These are phyloP conservation scores for Cephus spinipes DNA, from an alignment of 2,888 invertebrate species.

Conservation along the genomic window DNA sequence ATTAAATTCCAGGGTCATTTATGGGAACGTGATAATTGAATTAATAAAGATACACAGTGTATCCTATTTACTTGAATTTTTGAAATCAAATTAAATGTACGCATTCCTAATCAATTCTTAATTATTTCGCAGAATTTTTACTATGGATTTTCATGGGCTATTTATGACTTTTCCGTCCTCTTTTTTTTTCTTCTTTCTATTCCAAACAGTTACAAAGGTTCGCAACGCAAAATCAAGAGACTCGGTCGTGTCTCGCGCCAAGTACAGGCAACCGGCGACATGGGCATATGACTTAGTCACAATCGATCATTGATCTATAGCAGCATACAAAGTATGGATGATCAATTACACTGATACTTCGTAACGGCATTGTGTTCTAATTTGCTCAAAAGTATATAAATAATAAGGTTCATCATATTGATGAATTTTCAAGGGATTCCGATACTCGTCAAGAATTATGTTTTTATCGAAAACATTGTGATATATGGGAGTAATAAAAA, in stretches of 20 bases:
- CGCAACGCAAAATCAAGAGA: background rate
- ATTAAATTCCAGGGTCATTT: background rate
- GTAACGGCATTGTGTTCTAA: background rate
- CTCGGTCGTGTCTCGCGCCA: no score
- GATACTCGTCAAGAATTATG: background rate
- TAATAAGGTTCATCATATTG: background rate
- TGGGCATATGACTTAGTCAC: background rate
- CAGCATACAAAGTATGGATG: background rate
- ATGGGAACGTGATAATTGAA: background rate
- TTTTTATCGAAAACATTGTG: background rate
- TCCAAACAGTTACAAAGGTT: background rate
- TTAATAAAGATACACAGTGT: background rate
- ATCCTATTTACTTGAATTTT: background rate
- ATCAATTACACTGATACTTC: background rate
- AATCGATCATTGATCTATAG: background rate
- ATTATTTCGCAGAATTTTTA: background rate
- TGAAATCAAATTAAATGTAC: background rate
- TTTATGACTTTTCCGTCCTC: background rate
- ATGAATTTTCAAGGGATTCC: background rate
- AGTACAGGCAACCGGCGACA: no score
- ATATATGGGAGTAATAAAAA: background rate
- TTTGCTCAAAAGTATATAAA: background rate
- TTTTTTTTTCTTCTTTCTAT: background rate
- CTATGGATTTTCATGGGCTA: background rate
- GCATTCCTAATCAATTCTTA: background rate